Evolutionary conservation across 2,888 invertebrate genomes (phyloP).

Genomic region (Cheilosia vulpina): DNA sequence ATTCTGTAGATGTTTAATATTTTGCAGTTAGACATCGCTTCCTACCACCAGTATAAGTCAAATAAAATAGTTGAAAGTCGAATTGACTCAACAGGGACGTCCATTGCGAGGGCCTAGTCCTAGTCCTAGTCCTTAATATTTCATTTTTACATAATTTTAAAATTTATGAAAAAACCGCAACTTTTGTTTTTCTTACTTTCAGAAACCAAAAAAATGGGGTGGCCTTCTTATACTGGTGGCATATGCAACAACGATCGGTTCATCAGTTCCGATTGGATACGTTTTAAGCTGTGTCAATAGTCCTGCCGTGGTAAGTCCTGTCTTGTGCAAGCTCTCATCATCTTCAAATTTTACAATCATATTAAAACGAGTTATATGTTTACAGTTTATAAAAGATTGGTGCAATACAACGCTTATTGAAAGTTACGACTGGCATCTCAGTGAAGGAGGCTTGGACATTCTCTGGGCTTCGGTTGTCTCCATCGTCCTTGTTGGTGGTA

Average conservation of each 20-base stretch:
- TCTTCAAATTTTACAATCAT: neutral
- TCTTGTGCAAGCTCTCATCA: neutral
- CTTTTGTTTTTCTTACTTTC: constrained; percentile 19
- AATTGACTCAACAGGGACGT: no score
- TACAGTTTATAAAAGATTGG: constrained; percentile 87
- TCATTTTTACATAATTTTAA: neutral
- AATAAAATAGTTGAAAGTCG: no score
- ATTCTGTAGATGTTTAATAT: no score
- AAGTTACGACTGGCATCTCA: constrained; percentile 85
- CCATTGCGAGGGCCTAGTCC: no score
- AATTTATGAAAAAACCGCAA: neutral
- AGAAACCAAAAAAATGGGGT: constrained; percentile 78
- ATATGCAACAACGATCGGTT: constrained; percentile 89
- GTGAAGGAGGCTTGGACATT: constrained; percentile 85
- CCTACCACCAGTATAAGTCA: no score
- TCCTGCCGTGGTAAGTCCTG: constrained; percentile 86
- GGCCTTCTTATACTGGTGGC: constrained; percentile 87
- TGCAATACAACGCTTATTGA: constrained; percentile 87
- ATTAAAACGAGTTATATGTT: constrained; percentile 6
- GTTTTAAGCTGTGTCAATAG: constrained; percentile 93
- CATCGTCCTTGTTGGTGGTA: constrained; percentile 94
- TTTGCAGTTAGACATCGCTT: no score
- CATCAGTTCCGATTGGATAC: constrained; percentile 91
- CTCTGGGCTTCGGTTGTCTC: constrained; percentile 94
- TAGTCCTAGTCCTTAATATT: no score